Percentiles rank a stretch among this genome's conserved stretches.
phyloP scores from a whole-genome alignment of 2,797 vertebrate species.

The Vipera ursinii region DNA sequence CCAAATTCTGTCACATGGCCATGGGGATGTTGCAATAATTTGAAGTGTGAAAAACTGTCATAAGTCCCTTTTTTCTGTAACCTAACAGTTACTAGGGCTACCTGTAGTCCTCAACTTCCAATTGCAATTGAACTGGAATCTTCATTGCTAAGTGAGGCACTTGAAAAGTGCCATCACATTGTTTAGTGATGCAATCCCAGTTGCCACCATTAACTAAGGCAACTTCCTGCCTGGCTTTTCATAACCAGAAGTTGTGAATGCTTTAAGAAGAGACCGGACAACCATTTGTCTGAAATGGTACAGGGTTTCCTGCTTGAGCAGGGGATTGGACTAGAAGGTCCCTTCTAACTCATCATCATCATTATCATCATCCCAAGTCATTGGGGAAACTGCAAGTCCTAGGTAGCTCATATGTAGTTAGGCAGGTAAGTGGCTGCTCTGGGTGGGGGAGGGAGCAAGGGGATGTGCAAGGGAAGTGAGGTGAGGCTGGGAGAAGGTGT shows the following conservation, averaged over 20 bases:
- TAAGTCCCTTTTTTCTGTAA: not conserved
- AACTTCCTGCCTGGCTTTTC: not conserved
- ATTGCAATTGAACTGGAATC: not conserved
- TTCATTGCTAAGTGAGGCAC: not conserved
- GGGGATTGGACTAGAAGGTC: too few relatives aligned
- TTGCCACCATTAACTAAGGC: not conserved
- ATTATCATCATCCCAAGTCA: not conserved
- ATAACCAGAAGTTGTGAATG: not conserved
- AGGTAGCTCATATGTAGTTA: not conserved
- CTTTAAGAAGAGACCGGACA: too few relatives aligned
- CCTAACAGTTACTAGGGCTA: too few relatives aligned
- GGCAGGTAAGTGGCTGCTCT: not conserved
- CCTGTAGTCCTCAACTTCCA: not conserved
- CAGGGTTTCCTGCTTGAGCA: too few relatives aligned
- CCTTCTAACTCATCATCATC: too few relatives aligned
- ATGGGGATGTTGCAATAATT: not conserved
- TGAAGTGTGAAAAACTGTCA: not conserved
- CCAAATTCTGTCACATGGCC: not conserved
- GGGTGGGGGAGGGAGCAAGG: not conserved
- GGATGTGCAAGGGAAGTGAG: not conserved
- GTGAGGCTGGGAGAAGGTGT: not conserved
- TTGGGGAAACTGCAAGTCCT: not conserved
- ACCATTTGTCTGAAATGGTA: too few relatives aligned
- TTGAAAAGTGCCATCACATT: not conserved
- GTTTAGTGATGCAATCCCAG: not conserved